These are phyloP conservation scores for Antheraea assamensis DNA, from an alignment of 2,888 invertebrate genomes.

Conservation along the genomic window DNA sequence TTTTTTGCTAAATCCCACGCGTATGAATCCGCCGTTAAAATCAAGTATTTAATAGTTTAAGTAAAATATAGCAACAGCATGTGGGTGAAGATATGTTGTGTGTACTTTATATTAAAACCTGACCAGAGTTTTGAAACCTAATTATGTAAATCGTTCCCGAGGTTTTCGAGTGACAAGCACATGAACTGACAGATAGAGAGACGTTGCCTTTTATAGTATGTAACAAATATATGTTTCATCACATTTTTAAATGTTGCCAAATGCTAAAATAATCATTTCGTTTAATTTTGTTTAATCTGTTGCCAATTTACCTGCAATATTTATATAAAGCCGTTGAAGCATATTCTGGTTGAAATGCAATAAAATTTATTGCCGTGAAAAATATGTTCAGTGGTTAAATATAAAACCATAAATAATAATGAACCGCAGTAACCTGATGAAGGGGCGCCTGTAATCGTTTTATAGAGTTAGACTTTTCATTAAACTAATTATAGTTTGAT, in stretches of 20 bases:
- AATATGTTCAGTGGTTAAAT: slow-evolving; percentile 8
- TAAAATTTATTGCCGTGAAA: not conserved
- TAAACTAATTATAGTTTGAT: not conserved
- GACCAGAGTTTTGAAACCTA: no score
- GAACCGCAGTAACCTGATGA: not conserved
- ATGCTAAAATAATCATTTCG: not conserved
- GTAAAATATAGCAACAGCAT: not conserved
- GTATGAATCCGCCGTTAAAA: no score
- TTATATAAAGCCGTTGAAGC: not conserved
- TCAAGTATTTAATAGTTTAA: not conserved
- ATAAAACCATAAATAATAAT: not conserved
- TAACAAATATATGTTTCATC: no score
- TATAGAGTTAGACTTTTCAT: not conserved
- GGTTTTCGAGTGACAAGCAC: no score
- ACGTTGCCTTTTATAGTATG: no score
- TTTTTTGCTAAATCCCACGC: no score
- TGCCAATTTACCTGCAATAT: not conserved
- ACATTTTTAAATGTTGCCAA: no score
- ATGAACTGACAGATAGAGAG: no score
- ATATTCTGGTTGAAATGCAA: not conserved
- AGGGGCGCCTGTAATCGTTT: not conserved
- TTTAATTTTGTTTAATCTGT: not conserved
- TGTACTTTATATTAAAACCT: not conserved
- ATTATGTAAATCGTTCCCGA: no score
- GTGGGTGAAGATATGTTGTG: not conserved